Base-by-base conservation (phyloP, 2,888 invertebrate genomes). In the Ectropis crepuscularia region DNA sequence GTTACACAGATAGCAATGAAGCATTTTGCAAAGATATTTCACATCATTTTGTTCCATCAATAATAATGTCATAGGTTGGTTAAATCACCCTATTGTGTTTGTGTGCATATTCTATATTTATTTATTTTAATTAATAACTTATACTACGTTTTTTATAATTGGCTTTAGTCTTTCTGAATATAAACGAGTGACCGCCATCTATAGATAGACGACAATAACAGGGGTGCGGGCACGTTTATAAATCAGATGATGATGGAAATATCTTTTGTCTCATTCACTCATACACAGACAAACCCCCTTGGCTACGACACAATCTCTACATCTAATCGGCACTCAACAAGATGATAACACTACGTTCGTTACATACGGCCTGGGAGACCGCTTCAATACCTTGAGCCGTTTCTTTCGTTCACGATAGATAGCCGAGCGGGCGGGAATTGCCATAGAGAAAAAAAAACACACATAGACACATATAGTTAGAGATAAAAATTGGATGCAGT, bases 401-500 rank as follows among this genome's bases (percentile, higher is more conserved):
- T 85, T 92, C 94, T 95, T 90, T 89, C 94, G 94, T 73, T 65
- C 81, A 94, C 95, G 95, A 94, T 89, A 92, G 95, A 94, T 89
- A 92, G 92, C 92, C 92, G 92, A 93, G 92, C 92, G 90, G 92
- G 93, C 91, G 94, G 93, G 93, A 92, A 94, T 94, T 94, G 95
- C 95, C 95, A 95, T 94, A 94, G 89, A 94, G 94, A 95, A 95
- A 95, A 95, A 95, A 95, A 85, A 95, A 95, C 95, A 94, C 93
- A 94, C 93, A 94, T 92, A 94, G 91, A 94, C 93, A 93, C 93
- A 80, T 79, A 93, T 93, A 94, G 93, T 94, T 94, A 94, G 94
- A 94, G 92, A 86, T 82, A 62, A 85, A 85, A 87, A 89, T 60
- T 74, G 85, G 93, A 94, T 94, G 93, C 95, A 95, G 28, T 70